These are phyloP conservation scores for Nemotelus pantherinus DNA, from an alignment of 2,888 invertebrate species.

Conservation along the genomic window DNA sequence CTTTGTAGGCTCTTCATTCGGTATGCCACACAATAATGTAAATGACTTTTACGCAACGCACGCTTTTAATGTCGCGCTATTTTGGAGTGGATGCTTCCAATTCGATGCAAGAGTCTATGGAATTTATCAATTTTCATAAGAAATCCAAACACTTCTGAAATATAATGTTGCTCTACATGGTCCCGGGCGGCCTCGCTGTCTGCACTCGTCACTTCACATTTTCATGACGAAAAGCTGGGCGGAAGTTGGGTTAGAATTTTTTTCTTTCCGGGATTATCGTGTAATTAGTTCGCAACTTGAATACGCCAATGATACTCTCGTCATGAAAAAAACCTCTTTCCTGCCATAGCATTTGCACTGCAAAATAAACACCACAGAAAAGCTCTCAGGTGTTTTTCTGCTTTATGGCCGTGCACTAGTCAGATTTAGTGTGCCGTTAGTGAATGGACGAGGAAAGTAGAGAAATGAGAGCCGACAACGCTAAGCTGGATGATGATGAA, in stretches of 20 bases:
- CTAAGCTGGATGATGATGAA: not conserved
- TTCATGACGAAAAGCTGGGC: not conserved
- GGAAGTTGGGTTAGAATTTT: slow-evolving; percentile 11
- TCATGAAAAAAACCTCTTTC: slow-evolving; percentile 10
- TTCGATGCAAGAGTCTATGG: too few species aligned
- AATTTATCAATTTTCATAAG: too few species aligned
- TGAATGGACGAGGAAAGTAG: not conserved
- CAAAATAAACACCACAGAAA: slow-evolving; percentile 14
- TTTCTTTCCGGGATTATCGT: slow-evolving; percentile 4
- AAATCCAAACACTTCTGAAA: too few species aligned
- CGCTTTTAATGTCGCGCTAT: too few species aligned
- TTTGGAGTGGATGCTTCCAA: too few species aligned
- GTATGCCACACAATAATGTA: too few species aligned
- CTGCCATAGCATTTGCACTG: not conserved
- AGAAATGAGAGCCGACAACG: not conserved
- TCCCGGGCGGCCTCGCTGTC: too few species aligned
- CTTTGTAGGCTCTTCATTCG: too few species aligned
- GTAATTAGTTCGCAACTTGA: not conserved
- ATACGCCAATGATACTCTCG: not conserved
- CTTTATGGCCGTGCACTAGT: not conserved
- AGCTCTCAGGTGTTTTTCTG: slow-evolving; percentile 5
- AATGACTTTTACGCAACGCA: too few species aligned
- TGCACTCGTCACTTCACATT: too few species aligned
- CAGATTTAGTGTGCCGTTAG: not conserved
- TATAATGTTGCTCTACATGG: too few species aligned